phyloP scores from a whole-genome alignment of 92 coral and sea anemone species.

The Actinostola sp. region DNA sequence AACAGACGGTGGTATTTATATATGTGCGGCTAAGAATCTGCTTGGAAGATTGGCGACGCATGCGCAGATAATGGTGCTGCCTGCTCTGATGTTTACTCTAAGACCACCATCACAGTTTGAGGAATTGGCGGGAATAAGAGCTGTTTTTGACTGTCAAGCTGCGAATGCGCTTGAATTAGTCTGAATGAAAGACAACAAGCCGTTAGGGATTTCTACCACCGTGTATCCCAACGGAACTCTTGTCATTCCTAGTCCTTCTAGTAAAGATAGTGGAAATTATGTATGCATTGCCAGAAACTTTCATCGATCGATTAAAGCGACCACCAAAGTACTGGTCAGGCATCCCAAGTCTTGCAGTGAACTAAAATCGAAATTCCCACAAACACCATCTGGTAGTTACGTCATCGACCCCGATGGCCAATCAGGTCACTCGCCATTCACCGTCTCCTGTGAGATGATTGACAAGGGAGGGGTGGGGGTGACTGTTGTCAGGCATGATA shows the following conservation, averaged over 20 bases:
- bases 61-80: slow-evolving; percentile 28
- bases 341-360: slow-evolving; percentile 19
- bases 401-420: slow-evolving; percentile 56
- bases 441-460: slow-evolving; percentile 63
- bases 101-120: slow-evolving; percentile 18
- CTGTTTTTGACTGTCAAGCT: slow-evolving; percentile 26
- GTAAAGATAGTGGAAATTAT: slow-evolving; percentile 29
- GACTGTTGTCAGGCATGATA: slow-evolving; percentile 71
- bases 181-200: slow-evolving; percentile 29
- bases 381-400: slow-evolving; percentile 19
- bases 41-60: slow-evolving; percentile 26
- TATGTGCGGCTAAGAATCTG: slow-evolving; percentile 24
- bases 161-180: slow-evolving; percentile 20
- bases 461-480: slow-evolving; percentile 63
- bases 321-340: slow-evolving; percentile 16
- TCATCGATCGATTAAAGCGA: slow-evolving; percentile 41
- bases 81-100: slow-evolving; percentile 21
- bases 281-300: slow-evolving; percentile 41
- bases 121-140: neutral
- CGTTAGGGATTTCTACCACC: slow-evolving; percentile 5
- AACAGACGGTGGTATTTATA: slow-evolving; percentile 26
- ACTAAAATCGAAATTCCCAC: neutral
- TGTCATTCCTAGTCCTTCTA: neutral
- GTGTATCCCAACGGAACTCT: slow-evolving; percentile 44
- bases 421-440: slow-evolving; percentile 39